Evolutionary conservation across 2,888 invertebrate species (phyloP).

Genomic region (Polyploca ridens): DNA sequence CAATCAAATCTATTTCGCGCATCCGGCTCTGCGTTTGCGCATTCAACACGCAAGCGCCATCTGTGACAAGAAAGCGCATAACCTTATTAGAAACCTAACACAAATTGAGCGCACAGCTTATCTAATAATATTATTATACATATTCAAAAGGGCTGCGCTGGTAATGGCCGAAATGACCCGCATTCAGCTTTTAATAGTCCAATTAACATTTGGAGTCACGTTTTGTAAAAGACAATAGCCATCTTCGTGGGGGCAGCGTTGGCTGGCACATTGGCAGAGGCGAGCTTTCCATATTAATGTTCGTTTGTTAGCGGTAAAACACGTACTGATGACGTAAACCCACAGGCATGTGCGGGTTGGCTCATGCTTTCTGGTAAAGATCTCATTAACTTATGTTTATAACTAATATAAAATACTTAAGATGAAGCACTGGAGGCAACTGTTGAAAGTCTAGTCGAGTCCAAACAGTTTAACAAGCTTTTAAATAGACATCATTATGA

Average conservation of each 20-base stretch:
- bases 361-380: conserved; percentile 56
- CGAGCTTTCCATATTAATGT: conserved; percentile 83
- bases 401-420: conserved; percentile 13
- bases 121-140: conserved; percentile 84
- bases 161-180: conserved; percentile 83
- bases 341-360: conserved; percentile 66
- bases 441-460: neutral
- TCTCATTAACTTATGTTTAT: conserved; percentile 42
- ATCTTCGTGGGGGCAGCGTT: conserved; percentile 82
- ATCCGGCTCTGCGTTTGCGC: conserved; percentile 79
- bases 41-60: conserved; percentile 73
- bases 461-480: too few species aligned
- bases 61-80: conserved; percentile 84
- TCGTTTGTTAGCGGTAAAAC: conserved; percentile 84
- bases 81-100: conserved; percentile 83
- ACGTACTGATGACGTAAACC: conserved; percentile 78
- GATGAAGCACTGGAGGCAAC: neutral
- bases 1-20: conserved; percentile 79
- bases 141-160: conserved; percentile 81
- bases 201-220: conserved; percentile 84
- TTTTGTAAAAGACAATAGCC: conserved; percentile 81
- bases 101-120: conserved; percentile 77
- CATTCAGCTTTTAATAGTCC: conserved; percentile 83
- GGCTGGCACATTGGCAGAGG: conserved; percentile 80
- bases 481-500: too few species aligned